Evolutionary conservation across 2,113 vertebrate genomes (phyloP), one percentile per base, ranked within the genome.

Genomic region (Cichladusa arquata): DNA sequence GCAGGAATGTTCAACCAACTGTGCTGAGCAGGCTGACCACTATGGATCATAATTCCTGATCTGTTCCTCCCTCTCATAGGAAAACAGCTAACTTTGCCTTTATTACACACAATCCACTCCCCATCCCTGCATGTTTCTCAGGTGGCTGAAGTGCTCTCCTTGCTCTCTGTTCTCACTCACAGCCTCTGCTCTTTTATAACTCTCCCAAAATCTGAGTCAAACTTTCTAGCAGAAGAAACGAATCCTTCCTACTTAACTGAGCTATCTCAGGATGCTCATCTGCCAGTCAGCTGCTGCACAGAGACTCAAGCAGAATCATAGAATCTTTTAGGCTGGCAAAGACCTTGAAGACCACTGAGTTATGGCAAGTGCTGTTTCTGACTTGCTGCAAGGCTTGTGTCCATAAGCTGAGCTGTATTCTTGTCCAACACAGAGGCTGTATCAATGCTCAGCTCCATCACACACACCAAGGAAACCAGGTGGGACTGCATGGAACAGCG

Each of bases 21-120:
- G 3, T 31, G 1, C 29, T 29, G 23, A 65, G 9, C 38, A n/a
- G 9, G 50, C 28, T 83, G 31, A 29, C 11, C 17, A 13, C 7
- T 45, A 24, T 3, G 1, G 1, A n/a, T 54, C 42, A 22, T 26
- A 70, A 4, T 23, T 65, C 14, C 26, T 40, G 12, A 19, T 19
- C 45, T 80, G 45, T 8, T 4, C 19, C 15, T 42, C 33, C 33
- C 19, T 65, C 54, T 20, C 34, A 26, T 1, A 1, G 42, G 25
- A 61, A 81, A 77, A n/a, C 0, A 88, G 10, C 13, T 56, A n/a
- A 2, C 19, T 65, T 72, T 56, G 34, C 16, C 17, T 60, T 51
- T 2, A 0, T 8, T 19, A n/a, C 12, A 42, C 42, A 18, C 3
- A 6, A 38, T 24, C 8, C 4, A 6, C 5, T 29, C 25, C 40